Conservation (phyloP, 1,140 invertebrate species). For the Leguminivora glycinivorella region DNA sequence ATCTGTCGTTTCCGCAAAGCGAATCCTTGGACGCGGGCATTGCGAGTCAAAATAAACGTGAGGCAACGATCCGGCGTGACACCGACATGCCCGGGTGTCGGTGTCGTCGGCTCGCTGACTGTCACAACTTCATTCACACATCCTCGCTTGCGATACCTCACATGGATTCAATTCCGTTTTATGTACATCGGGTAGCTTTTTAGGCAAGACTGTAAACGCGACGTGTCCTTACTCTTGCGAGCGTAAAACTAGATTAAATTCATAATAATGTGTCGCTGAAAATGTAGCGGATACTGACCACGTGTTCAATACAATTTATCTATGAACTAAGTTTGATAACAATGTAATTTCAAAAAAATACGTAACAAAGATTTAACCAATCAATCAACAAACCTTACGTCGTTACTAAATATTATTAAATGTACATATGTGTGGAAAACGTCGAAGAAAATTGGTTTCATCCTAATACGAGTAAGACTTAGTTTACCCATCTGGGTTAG, state of each 20-base stretch:
- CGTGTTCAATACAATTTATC: neutral
- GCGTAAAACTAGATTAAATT: neutral
- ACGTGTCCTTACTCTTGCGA: neutral
- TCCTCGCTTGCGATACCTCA: neutral
- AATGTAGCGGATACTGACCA: neutral
- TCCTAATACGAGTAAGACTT: no score
- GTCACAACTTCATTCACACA: neutral
- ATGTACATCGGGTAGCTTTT: neutral
- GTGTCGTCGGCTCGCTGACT: neutral
- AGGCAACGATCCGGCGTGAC: conserved; percentile 31
- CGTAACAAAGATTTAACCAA: no score
- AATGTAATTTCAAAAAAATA: no score
- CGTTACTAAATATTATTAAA: no score
- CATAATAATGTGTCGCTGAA: neutral
- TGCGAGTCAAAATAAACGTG: conserved; percentile 45
- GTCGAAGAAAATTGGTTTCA: no score
- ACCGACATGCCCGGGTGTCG: neutral
- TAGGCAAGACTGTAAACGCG: neutral
- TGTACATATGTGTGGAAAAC: no score
- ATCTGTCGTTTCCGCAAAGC: conserved; percentile 42
- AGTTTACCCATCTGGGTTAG: no score
- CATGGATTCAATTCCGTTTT: neutral
- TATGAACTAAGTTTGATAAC: no score
- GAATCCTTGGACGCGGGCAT: conserved; percentile 34
- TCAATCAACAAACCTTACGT: no score